Conservation (phyloP, 2,888 invertebrate species). For the Agriopis aurantiaria region DNA sequence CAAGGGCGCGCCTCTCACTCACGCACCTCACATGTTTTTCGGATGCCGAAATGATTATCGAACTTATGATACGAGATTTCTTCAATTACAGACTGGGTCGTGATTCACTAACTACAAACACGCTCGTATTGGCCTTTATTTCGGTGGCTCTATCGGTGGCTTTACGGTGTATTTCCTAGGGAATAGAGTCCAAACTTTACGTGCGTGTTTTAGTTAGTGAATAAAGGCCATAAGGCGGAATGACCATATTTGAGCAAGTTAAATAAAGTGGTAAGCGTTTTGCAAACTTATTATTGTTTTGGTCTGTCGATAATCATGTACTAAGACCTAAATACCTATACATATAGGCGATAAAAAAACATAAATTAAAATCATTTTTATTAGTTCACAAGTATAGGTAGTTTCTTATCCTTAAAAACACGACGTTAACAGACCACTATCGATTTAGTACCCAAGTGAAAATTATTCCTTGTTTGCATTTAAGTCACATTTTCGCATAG, state of each 20-base stretch:
- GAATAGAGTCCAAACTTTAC: too few species aligned
- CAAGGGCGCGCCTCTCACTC: conserved; percentile 85
- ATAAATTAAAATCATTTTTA: too few species aligned
- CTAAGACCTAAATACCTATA: too few species aligned
- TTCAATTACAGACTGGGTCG: conserved; percentile 20
- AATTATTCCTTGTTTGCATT: conserved; percentile 18
- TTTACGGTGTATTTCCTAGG: too few species aligned
- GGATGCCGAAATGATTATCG: conserved; percentile 71
- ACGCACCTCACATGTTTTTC: conserved; percentile 68
- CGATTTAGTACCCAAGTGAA: conserved; percentile 1
- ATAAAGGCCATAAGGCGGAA: too few species aligned
- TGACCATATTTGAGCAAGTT: background rate
- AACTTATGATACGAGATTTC: conserved; percentile 42
- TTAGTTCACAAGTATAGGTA: too few species aligned
- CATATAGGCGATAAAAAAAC: background rate
- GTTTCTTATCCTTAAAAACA: background rate
- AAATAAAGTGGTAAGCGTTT: background rate
- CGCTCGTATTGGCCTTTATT: too few species aligned
- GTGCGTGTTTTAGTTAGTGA: too few species aligned
- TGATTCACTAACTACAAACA: too few species aligned
- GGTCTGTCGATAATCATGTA: background rate
- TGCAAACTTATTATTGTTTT: background rate
- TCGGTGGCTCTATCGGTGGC: too few species aligned
- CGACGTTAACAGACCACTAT: background rate
- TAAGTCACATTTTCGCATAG: conserved; percentile 29